phyloP scores from a whole-genome alignment of 2,888 invertebrate genomes.

The Steinernema hermaphroditum region DNA sequence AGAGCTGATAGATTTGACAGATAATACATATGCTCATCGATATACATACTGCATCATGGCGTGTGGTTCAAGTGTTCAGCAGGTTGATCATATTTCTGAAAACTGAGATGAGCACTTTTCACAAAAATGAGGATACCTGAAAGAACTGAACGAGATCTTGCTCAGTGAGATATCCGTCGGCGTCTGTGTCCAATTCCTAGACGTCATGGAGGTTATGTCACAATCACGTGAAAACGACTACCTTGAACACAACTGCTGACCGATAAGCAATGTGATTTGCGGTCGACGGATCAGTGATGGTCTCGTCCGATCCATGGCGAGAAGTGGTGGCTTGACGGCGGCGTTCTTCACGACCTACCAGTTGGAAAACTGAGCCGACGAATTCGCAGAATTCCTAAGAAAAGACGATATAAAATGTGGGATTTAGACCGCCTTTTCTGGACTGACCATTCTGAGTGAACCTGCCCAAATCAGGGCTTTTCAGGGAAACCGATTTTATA shows the following conservation, averaged over 20 bases:
- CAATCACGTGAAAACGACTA: neutral
- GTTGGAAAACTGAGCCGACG: slow-evolving; percentile 56
- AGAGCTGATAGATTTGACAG: no score
- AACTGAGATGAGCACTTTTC: neutral
- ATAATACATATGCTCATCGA: no score
- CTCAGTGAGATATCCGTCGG: neutral
- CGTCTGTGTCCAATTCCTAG: neutral
- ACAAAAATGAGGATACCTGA: neutral
- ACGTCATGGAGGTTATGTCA: neutral
- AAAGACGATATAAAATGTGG: neutral
- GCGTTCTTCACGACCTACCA: slow-evolving; percentile 38
- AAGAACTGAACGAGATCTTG: slow-evolving; percentile 5
- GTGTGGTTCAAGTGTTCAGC: no score
- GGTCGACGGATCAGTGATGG: neutral
- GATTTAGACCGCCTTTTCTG: no score
- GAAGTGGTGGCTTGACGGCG: neutral
- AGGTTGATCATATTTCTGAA: neutral
- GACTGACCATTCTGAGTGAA: no score
- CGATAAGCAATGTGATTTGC: neutral
- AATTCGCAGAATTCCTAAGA: slow-evolving; percentile 57
- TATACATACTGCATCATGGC: no score
- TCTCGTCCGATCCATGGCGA: neutral
- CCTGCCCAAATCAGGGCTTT: no score
- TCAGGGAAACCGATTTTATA: no score
- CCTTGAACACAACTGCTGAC: neutral